Evolutionary conservation across 53 echinoderm and acorn worm species (phyloP).

Genomic region (Holothuria scabra): DNA sequence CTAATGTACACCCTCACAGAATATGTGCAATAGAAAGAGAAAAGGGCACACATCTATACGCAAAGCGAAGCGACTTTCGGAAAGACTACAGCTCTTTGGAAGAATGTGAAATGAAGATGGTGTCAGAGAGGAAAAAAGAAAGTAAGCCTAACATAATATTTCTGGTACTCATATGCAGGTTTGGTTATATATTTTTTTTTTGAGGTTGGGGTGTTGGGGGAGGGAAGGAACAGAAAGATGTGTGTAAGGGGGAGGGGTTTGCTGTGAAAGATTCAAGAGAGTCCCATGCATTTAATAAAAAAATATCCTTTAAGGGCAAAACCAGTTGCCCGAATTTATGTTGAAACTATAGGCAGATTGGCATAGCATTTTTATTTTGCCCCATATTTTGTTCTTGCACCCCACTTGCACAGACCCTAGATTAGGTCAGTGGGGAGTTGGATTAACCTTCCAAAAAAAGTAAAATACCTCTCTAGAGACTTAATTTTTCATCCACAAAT

Average conservation of each 20-base stretch:
- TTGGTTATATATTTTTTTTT: neutral
- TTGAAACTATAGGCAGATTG: no score
- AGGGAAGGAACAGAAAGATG: neutral
- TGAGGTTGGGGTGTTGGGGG: neutral
- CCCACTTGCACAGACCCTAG: no score
- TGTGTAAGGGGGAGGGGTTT: neutral
- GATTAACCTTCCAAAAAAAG: no score
- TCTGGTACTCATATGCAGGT: neutral
- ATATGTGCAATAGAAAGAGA: slow-evolving; percentile 84
- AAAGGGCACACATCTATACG: slow-evolving; percentile 86
- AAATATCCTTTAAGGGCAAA: no score
- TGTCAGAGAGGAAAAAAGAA: slow-evolving; percentile 82
- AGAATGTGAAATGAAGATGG: slow-evolving; percentile 79
- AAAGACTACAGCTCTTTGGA: slow-evolving; percentile 80
- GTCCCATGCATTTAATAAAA: no score
- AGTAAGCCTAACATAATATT: slow-evolving; percentile 62
- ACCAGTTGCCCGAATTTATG: no score
- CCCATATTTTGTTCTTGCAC: no score
- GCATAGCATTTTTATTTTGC: no score
- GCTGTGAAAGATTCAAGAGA: no score
- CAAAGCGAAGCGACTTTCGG: slow-evolving; percentile 93
- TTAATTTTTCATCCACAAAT: no score
- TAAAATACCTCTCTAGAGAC: no score
- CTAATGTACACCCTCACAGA: slow-evolving; percentile 42
- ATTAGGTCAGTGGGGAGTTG: no score